Percentiles rank a stretch among this genome's conserved stretches.
Evolutionary conservation across 2,888 invertebrate genomes (phyloP).

Genomic region (Ramazzottius varieornatus): DNA sequence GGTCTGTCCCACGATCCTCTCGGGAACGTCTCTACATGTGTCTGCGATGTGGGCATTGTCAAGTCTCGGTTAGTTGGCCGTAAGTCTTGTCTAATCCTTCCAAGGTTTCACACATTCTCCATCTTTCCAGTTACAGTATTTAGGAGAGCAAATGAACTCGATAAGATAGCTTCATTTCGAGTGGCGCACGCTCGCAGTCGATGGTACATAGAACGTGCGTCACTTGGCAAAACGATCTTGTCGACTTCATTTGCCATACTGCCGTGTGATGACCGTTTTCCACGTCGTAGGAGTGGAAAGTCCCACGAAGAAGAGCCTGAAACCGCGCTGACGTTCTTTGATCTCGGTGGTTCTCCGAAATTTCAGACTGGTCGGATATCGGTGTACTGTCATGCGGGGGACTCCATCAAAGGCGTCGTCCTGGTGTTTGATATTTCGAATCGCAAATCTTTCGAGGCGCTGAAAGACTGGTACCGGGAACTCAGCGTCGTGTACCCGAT

Average conservation of each 20-base stretch:
- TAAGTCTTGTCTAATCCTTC: too few relatives aligned
- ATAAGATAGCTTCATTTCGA: too few relatives aligned
- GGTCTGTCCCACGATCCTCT: not conserved
- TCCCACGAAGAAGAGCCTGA: too few relatives aligned
- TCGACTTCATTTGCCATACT: too few relatives aligned
- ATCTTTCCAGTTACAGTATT: too few relatives aligned
- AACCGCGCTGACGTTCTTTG: not conserved
- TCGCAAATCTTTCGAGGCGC: not conserved
- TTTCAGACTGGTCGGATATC: not conserved
- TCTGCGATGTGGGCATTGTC: not conserved
- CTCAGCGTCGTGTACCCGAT: not conserved
- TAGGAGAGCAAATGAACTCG: too few relatives aligned
- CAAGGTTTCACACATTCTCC: not conserved
- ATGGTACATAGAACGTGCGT: too few relatives aligned
- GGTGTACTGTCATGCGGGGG: not conserved
- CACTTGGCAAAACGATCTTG: too few relatives aligned
- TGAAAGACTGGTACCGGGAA: not conserved
- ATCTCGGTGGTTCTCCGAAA: not conserved
- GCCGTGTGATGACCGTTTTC: too few relatives aligned
- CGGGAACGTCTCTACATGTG: not conserved
- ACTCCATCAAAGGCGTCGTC: not conserved
- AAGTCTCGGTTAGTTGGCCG: not conserved
- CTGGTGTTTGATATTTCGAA: not conserved
- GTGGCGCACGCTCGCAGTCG: too few relatives aligned
- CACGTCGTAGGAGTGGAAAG: too few relatives aligned